Conservation (phyloP, 2,888 invertebrate genomes). For the Ferdinandea cuprea region DNA sequence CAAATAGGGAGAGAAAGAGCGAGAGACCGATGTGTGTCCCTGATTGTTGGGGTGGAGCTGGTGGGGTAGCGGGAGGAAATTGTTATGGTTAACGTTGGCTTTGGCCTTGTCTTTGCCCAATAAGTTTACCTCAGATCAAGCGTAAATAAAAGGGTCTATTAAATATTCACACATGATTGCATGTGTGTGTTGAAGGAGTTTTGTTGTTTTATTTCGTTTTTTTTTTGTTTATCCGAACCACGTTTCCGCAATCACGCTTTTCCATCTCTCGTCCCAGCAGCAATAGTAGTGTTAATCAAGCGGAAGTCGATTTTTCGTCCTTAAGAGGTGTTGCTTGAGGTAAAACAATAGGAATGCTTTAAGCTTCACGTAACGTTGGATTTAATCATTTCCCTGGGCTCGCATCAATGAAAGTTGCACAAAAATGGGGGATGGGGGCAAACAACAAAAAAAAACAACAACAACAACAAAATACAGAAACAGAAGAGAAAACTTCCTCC, state of each 20-base stretch:
- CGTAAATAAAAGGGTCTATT: slow-evolving; percentile 69
- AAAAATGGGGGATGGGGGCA: no score
- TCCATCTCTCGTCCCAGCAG: not conserved
- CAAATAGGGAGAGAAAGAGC: not conserved
- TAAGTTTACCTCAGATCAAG: slow-evolving; percentile 63
- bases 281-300: slow-evolving; percentile 49
- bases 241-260: slow-evolving; percentile 45
- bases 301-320: slow-evolving; percentile 51
- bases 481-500: not conserved
- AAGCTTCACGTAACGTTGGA: slow-evolving; percentile 2
- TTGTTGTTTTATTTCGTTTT: slow-evolving; percentile 44
- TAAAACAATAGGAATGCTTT: slow-evolving; percentile 2
- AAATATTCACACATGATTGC: slow-evolving; percentile 69
- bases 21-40: slow-evolving; percentile 4
- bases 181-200: slow-evolving; percentile 30
- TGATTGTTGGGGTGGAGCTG: not conserved
- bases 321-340: not conserved
- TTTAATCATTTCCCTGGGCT: slow-evolving; percentile 47
- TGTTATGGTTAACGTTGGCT: slow-evolving; percentile 35
- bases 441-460: no score
- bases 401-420: slow-evolving; percentile 10
- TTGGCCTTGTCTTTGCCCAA: slow-evolving; percentile 46
- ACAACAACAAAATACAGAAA: not conserved
- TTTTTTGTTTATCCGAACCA: slow-evolving; percentile 28
- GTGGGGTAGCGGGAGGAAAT: not conserved